Percentiles rank a stretch among this genome's conserved stretches.
Conservation (phyloP, 2,113 vertebrate genomes). For the Epinephelus lanceolatus region DNA sequence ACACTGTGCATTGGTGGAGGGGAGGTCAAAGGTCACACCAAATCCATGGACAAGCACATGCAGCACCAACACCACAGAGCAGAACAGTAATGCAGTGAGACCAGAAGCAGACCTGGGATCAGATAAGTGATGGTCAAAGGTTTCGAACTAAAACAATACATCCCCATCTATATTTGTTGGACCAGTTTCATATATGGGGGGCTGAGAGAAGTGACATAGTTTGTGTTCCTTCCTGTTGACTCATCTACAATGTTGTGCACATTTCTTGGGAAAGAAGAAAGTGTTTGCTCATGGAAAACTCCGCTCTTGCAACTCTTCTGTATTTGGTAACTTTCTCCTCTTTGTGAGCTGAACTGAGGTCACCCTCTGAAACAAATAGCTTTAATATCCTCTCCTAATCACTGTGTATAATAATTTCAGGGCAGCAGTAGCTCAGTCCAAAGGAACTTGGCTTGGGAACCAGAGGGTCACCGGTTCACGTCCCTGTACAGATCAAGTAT, state of each 20-base stretch:
- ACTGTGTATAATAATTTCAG: neutral
- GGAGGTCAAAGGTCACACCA: slow-evolving; percentile 45
- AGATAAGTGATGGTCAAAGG: neutral
- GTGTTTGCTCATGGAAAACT: neutral
- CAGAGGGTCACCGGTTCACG: no score
- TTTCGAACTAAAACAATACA: slow-evolving; percentile 13
- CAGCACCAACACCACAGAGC: slow-evolving; percentile 69
- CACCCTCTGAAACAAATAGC: neutral
- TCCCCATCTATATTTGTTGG: neutral
- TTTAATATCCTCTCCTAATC: neutral
- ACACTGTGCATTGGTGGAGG: neutral
- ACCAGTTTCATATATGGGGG: neutral
- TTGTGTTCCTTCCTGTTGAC: neutral
- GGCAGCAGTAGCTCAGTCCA: no score
- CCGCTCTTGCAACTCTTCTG: neutral
- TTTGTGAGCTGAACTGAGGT: neutral
- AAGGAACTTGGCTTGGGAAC: no score
- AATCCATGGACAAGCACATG: slow-evolving; percentile 68
- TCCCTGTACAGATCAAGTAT: no score
- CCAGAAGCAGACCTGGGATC: slow-evolving; percentile 74
- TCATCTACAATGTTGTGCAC: neutral
- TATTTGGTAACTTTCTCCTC: neutral
- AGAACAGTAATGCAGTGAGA: slow-evolving; percentile 47
- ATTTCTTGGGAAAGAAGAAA: neutral
- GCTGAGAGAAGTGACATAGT: neutral